Evolutionary conservation across 2,888 invertebrate species (phyloP).

Genomic region (Hyalella azteca): DNA sequence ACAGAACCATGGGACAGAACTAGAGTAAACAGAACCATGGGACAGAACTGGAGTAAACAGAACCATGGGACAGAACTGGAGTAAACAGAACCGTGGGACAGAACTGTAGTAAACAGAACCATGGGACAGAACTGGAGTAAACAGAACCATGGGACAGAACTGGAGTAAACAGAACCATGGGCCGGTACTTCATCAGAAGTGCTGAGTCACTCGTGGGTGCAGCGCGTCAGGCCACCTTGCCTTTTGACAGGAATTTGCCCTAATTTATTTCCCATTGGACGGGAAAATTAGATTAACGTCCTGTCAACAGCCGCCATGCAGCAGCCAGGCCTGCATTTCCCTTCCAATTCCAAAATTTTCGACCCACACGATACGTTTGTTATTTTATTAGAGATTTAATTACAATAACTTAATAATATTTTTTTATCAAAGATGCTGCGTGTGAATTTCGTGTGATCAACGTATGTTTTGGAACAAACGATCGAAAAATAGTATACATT

Average conservation of each 20-base stretch:
- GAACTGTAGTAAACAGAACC: background rate
- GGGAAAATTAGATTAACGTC: background rate
- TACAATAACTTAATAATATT: background rate
- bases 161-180: background rate
- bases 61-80: too few relatives aligned
- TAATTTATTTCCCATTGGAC: background rate
- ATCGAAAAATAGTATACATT: too few relatives aligned
- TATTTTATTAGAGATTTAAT: background rate
- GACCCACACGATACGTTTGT: background rate
- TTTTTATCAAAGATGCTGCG: background rate
- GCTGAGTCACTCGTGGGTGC: slow-evolving; percentile 27
- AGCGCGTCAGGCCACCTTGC: background rate
- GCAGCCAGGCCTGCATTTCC: background rate
- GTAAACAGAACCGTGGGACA: too few relatives aligned
- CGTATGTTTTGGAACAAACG: too few relatives aligned
- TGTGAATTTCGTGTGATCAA: too few relatives aligned
- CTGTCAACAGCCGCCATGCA: background rate
- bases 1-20: too few relatives aligned
- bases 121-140: too few relatives aligned
- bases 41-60: background rate
- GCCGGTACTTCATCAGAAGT: background rate
- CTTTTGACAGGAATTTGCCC: background rate
- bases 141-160: slow-evolving; percentile 7
- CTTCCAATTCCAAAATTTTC: background rate
- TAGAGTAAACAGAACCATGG: too few relatives aligned